Base-by-base conservation (phyloP, 1,140 invertebrate genomes). In the Drosophila eugracilis region DNA sequence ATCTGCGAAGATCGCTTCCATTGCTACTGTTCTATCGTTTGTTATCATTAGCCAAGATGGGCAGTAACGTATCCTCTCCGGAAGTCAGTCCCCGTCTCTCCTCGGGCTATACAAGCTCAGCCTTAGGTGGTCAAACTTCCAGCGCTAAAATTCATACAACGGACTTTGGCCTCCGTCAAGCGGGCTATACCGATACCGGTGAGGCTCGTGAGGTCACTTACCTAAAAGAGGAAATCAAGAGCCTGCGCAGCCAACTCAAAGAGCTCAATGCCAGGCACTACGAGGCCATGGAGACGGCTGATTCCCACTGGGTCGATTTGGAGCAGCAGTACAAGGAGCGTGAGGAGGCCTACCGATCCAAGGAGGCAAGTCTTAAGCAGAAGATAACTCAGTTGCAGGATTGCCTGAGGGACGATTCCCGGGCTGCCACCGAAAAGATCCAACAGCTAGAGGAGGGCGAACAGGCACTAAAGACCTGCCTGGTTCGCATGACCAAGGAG, bases 211-310 rank as follows among this genome's bases (percentile, higher is more conserved):
- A 91, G 52, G 41, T 88, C 1, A 37, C 32, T 5, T 90, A 88
- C 17, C 73, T 91, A 2, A 85, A 83, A 48, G 90, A 90, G 9
- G 89, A 91, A 59, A 59, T 91, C 1, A 93, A 92, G 67, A 92
- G 90, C 44, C 91, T 93, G 49, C 86, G 83, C 15, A 44, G 58
- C 24, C 84, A 86, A 5, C 93, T 96, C 21, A 92, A 92, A 28
- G 95, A 95, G 42, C 73, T 95, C 5, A 94, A 96, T 78, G 92
- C 93, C 30, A 93, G 95, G 0, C 96, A 96, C 69, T 92, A 95
- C 78, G 94, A 95, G 75, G 96, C 95, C 49, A 91, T 97, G 71
- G 94, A 95, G 70, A 93, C 95, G 55, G 95, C 95, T 1, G 96
- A 96, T 50, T 93, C 95, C 41, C 94, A 96, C 88, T 95, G 95